Evolutionary conservation across 2,113 vertebrate genomes (phyloP).

Genomic region (Meriones unguiculatus): DNA sequence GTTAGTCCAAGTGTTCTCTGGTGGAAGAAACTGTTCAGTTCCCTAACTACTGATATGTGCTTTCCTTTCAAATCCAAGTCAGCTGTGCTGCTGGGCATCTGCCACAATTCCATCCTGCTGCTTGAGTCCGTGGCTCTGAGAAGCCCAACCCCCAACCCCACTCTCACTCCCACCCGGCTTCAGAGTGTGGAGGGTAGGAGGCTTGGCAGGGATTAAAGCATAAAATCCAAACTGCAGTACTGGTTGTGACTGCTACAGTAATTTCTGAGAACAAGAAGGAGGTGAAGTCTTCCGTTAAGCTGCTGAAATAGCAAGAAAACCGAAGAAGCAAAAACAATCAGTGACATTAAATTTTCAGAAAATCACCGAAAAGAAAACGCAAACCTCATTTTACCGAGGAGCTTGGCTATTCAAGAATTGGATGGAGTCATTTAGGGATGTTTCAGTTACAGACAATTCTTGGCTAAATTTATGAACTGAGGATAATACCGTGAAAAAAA

Average conservation of each 20-base stretch:
- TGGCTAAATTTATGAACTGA: constrained; percentile 60
- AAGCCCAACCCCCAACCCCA: too few species aligned
- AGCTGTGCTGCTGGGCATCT: not conserved
- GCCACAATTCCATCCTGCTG: constrained; percentile 32
- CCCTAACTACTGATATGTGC: not conserved
- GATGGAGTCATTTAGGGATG: constrained; percentile 67
- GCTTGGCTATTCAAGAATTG: constrained; percentile 16
- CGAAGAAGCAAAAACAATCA: not conserved
- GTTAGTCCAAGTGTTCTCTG: constrained; percentile 44
- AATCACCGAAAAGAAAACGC: not conserved
- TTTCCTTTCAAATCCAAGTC: constrained; percentile 59
- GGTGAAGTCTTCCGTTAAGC: not conserved
- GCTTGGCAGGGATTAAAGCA: not conserved
- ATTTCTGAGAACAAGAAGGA: not conserved
- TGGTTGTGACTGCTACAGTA: not conserved
- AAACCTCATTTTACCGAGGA: constrained; percentile 59
- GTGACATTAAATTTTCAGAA: constrained; percentile 37
- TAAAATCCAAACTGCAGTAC: not conserved
- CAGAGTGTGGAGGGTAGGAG: not conserved
- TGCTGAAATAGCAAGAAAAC: constrained; percentile 42
- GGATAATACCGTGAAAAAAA: constrained; percentile 72
- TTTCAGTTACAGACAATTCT: constrained; percentile 66
- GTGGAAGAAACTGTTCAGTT: constrained; percentile 58
- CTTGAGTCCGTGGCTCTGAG: not conserved
- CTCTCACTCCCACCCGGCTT: not conserved